phyloP scores from a whole-genome alignment of 2,888 invertebrate genomes.

The Osmoderma eremita region DNA sequence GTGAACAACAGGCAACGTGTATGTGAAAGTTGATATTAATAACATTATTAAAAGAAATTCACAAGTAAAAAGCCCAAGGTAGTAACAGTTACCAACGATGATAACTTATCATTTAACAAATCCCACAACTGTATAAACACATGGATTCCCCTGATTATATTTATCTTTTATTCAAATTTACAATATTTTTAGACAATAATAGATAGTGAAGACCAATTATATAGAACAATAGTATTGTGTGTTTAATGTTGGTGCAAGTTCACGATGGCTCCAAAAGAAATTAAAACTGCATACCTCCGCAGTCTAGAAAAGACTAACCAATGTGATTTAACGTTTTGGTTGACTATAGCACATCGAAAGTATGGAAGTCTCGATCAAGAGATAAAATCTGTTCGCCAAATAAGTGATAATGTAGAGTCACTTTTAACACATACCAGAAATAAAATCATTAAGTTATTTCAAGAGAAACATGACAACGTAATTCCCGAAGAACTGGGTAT shows the following conservation, averaged over 20 bases:
- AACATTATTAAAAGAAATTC: too few relatives aligned
- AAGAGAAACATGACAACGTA: conserved; percentile 24
- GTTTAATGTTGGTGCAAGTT: neutral
- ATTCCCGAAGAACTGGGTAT: conserved; percentile 8
- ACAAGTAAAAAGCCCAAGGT: too few relatives aligned
- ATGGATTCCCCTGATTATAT: too few relatives aligned
- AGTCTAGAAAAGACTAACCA: conserved; percentile 39
- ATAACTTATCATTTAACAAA: too few relatives aligned
- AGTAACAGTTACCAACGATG: too few relatives aligned
- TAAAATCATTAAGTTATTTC: conserved; percentile 47
- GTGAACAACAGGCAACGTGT: too few relatives aligned
- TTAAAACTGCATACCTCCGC: conserved; percentile 46
- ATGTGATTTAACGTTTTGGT: conserved; percentile 48
- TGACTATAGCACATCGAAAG: conserved; percentile 43
- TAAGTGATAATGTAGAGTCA: conserved; percentile 46
- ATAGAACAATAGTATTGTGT: neutral
- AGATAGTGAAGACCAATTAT: too few relatives aligned
- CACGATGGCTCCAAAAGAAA: conserved; percentile 9
- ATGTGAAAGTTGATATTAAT: too few relatives aligned
- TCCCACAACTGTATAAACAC: too few relatives aligned
- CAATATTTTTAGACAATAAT: too few relatives aligned
- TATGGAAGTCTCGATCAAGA: conserved; percentile 44
- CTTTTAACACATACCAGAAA: conserved; percentile 48
- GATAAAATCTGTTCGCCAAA: conserved; percentile 46
- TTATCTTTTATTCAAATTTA: too few relatives aligned